Evolutionary conservation across 1,140 invertebrate genomes (phyloP).

Genomic region (Philotrypesis tridentata): DNA sequence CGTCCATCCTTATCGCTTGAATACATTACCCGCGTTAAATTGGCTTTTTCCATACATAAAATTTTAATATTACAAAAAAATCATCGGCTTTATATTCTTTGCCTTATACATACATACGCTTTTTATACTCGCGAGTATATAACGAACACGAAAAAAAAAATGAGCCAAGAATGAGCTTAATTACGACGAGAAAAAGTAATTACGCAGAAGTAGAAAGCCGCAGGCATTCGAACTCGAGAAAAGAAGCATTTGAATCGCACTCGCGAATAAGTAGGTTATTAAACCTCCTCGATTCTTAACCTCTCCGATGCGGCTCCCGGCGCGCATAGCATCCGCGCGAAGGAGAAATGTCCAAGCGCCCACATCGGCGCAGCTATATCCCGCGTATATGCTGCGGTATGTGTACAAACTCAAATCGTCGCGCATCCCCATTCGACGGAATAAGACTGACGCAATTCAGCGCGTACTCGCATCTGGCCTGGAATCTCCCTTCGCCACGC

Average conservation of each 20-base stretch:
- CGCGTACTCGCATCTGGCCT: slow-evolving; percentile 2
- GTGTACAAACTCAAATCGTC: no score
- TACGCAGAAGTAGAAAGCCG: background rate
- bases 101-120: no score
- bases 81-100: no score
- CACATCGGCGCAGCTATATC: no score
- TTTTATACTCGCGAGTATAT: no score
- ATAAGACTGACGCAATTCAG: slow-evolving; percentile 40
- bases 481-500: no score
- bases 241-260: background rate
- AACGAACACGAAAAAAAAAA: no score
- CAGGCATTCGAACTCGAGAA: background rate
- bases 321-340: background rate
- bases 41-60: no score
- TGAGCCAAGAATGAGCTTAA: background rate
- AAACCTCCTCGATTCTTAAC: background rate
- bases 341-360: background rate
- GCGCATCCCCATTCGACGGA: no score
- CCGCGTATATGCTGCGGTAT: background rate
- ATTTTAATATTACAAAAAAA: no score
- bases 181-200: background rate
- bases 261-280: slow-evolving; percentile 2
- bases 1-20: no score
- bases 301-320: background rate
- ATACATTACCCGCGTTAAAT: no score